phyloP scores from a whole-genome alignment of 2,797 vertebrate genomes.

The Micrastur ruficollis region DNA sequence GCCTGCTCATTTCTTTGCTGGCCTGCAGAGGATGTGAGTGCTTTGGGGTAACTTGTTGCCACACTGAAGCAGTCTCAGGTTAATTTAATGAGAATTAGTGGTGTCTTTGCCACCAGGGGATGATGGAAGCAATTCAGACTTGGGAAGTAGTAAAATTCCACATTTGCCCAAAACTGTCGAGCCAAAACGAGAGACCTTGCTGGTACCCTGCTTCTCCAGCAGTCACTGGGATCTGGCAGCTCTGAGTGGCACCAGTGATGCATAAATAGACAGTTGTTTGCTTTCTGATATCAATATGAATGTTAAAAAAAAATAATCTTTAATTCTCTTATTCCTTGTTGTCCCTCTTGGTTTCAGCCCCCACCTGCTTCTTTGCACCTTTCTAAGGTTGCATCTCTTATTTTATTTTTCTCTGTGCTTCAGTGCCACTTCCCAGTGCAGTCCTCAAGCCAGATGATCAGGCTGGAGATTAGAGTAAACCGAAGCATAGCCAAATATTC shows the following conservation, averaged over 20 bases:
- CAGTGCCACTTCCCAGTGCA: not conserved
- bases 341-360: not conserved
- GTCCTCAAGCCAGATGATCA: not conserved
- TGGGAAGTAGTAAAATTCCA: not conserved
- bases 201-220: not conserved
- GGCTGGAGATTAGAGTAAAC: not conserved
- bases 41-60: not conserved
- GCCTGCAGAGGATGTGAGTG: accelerated
- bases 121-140: not conserved
- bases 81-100: not conserved
- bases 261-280: not conserved
- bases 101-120: not conserved
- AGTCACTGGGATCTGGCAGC: not conserved
- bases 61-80: not conserved
- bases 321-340: not conserved
- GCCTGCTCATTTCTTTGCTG: not conserved
- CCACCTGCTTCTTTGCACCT: not conserved
- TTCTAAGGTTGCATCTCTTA: not conserved
- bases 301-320: not conserved
- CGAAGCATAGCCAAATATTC: not conserved
- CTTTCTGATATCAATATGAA: not conserved
- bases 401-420: not conserved
- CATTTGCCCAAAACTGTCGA: not conserved
- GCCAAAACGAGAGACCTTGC: not conserved
- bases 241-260: not conserved